Base-by-base conservation (phyloP, 2,797 vertebrate genomes). In the Siniperca undulata region DNA sequence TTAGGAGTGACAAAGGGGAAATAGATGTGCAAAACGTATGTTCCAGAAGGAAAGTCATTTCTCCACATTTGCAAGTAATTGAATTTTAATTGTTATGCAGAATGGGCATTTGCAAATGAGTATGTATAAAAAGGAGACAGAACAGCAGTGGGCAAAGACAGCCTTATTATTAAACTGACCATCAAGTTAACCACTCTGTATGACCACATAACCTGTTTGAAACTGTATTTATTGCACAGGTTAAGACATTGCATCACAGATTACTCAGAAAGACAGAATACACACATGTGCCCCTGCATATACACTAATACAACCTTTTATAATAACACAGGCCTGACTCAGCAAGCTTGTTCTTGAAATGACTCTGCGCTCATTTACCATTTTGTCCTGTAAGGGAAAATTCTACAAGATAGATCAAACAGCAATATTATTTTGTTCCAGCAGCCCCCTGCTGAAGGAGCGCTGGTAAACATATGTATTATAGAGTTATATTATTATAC, bases 11-110 rank as follows among this genome's bases (percentile, higher is more conserved):
- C 88, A 89, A 89, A 88, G 68, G 61, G 58, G 70, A 90, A 93
- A 93, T 88, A 80, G 87, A 92, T 82, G 89, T 91, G 84, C 58
- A 48, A 87, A 91, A 91, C 12, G 53, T 76, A 91, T 84, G 87
- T 91, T 90, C 58, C 70, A 70, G 77, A 73, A 77, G 83, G 65
- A 87, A 87, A 85, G 81, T 82, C 19, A 70, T 89, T 91, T 86
- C 80, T 87, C 68, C 22, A 24, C 82, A 86, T 86, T 78, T 88
- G 88, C 84, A 82, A 86, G 83, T 93, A 85, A 94, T 92, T 91
- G 70, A 78, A 92, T 88, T 94, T 74, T 81, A 91, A 91, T 93
- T 93, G 82, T 85, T 82, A 80, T 71, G 74, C 74, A 88, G 70
- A 89, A 82, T 86, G 75, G 60, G 55, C 62, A 60, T 88, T 84